These are phyloP conservation scores for Odontothrips loti DNA, from an alignment of 2,888 invertebrate species.

Conservation along the genomic window DNA sequence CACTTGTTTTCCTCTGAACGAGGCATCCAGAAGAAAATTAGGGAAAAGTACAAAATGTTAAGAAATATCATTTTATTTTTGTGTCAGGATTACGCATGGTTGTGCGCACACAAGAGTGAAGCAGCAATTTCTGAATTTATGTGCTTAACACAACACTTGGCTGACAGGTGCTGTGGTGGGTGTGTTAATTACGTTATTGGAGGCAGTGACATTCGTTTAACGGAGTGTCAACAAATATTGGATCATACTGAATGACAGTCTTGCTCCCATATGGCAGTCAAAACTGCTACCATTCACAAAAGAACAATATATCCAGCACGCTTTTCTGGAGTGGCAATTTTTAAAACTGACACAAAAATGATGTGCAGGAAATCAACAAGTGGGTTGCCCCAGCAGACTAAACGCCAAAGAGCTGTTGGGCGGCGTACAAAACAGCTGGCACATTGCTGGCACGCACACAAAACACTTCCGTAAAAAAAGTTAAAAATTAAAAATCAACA, in stretches of 20 bases:
- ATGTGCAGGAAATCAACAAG: constrained; percentile 13
- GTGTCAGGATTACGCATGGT: constrained; percentile 13
- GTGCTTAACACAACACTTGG: constrained; percentile 14
- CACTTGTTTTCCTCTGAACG: not conserved
- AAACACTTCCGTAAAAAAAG: not conserved
- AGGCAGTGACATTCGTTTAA: not conserved
- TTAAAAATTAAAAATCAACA: not conserved
- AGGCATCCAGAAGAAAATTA: not conserved
- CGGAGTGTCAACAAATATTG: not conserved
- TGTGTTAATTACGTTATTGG: not conserved
- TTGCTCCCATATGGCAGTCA: not conserved
- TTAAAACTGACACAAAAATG: constrained; percentile 16
- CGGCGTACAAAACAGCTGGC: constrained; percentile 16
- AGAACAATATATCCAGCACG: constrained; percentile 19
- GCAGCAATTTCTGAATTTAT: not conserved
- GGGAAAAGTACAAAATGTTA: constrained; percentile 10
- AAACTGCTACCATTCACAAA: not conserved
- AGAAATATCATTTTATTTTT: constrained; percentile 1
- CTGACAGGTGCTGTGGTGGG: not conserved
- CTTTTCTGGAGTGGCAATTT: not conserved
- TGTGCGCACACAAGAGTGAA: constrained; percentile 15
- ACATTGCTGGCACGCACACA: constrained; percentile 15
- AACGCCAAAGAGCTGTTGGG: constrained; percentile 8
- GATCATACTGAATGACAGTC: not conserved
- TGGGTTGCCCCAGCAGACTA: constrained; percentile 24